These are phyloP conservation scores for Falco naumanni DNA, from an alignment of 2,797 vertebrate genomes.

Conservation along the genomic window DNA sequence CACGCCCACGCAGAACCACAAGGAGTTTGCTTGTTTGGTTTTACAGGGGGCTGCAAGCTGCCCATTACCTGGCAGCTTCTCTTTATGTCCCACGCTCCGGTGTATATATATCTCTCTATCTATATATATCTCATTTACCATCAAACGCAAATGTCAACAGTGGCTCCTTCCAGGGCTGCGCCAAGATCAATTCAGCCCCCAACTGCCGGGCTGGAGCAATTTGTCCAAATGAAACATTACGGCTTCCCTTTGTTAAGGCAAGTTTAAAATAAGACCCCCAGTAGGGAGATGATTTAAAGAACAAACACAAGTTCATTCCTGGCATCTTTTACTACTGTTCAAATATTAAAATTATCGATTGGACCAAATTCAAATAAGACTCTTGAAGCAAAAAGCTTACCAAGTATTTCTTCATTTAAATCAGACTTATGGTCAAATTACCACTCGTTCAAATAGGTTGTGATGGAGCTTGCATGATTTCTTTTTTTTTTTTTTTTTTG, in stretches of 20 bases:
- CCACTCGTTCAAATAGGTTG: neutral
- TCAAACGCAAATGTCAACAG: slow-evolving; percentile 11
- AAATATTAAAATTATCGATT: slow-evolving; percentile 27
- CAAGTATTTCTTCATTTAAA: neutral
- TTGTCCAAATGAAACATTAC: neutral
- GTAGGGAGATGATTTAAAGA: slow-evolving; percentile 12
- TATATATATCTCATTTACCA: neutral
- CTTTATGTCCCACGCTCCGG: neutral
- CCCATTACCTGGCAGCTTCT: neutral
- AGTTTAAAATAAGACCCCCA: neutral
- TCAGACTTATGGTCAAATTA: neutral
- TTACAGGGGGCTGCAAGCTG: neutral
- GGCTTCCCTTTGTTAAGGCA: neutral
- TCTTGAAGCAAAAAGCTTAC: neutral
- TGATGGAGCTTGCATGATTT: slow-evolving; percentile 13
- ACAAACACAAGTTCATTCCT: neutral
- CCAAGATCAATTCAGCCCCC: slow-evolving; percentile 40
- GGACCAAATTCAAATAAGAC: neutral
- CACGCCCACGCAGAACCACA: fast-evolving
- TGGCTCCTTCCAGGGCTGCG: neutral
- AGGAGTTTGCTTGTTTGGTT: neutral
- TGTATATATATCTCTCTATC: neutral
- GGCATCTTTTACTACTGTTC: neutral
- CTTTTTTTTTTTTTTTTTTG: neutral
- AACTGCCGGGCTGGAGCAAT: neutral